Conservation (phyloP, 2,888 invertebrate genomes). For the Tipula lateralis region DNA sequence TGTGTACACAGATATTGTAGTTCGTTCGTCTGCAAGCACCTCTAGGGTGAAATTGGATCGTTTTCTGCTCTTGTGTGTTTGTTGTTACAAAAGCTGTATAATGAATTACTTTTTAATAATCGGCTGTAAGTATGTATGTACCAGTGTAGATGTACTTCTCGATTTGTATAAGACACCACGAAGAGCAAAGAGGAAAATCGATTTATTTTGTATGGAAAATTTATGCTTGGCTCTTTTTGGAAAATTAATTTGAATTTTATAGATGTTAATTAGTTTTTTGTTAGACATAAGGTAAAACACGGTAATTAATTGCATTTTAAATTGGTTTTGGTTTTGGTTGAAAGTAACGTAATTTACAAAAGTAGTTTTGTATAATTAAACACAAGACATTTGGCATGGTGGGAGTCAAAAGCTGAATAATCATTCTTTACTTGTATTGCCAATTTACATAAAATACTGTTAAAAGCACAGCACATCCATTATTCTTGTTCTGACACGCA, state of each 20-base stretch:
- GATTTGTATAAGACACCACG: not conserved
- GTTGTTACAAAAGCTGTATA: not conserved
- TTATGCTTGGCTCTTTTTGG: not conserved
- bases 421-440: too few relatives aligned
- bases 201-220: not conserved
- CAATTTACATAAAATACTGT: too few relatives aligned
- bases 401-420: not conserved
- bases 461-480: too few relatives aligned
- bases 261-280: not conserved
- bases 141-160: too few relatives aligned
- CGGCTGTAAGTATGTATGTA: not conserved
- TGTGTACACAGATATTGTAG: not conserved
- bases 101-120: conserved; percentile 24
- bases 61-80: not conserved
- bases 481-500: too few relatives aligned
- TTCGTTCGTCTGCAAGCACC: not conserved
- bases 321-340: not conserved
- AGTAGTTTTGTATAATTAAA: not conserved
- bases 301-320: not conserved
- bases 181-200: not conserved
- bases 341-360: not conserved
- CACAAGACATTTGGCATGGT: too few relatives aligned
- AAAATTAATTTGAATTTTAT: conserved; percentile 24
- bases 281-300: not conserved
- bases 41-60: conserved; percentile 11